phyloP scores from a whole-genome alignment of 2,113 vertebrate genomes.

The Elachura formosa region DNA sequence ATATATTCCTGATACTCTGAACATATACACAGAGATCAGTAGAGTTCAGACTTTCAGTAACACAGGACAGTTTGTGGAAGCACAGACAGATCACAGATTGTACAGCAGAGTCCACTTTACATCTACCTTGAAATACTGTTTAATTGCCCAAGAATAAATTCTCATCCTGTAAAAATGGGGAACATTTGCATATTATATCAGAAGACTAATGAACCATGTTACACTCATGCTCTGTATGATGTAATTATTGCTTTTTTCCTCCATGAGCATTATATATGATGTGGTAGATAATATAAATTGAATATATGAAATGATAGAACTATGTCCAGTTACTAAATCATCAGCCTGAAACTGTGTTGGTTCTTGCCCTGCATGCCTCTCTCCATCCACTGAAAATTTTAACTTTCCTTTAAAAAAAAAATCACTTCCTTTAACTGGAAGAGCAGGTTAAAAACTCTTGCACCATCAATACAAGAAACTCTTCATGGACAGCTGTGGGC shows the following conservation, averaged over 20 bases:
- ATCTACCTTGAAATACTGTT: neutral
- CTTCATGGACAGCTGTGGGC: neutral
- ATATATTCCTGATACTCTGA: neutral
- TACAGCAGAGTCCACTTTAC: neutral
- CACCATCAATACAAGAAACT: neutral
- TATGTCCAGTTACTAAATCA: neutral
- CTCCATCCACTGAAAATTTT: neutral
- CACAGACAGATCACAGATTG: neutral
- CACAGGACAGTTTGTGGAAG: neutral
- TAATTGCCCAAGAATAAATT: conserved; percentile 11
- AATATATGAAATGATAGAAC: neutral
- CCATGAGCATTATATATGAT: neutral
- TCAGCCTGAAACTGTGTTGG: neutral
- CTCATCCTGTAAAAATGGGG: neutral
- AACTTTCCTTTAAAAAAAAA: neutral
- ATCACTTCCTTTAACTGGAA: neutral
- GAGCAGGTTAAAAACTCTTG: neutral
- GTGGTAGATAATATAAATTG: neutral
- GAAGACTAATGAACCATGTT: neutral
- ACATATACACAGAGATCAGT: neutral
- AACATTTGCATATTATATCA: conserved; percentile 1
- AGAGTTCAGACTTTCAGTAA: neutral
- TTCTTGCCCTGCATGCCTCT: neutral
- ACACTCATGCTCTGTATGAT: neutral
- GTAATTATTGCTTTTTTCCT: neutral